A percentile compares a stretch with the other conserved stretches of the same genome.
Conservation (phyloP, 2,888 invertebrate genomes). For the Campaea margaritaria region DNA sequence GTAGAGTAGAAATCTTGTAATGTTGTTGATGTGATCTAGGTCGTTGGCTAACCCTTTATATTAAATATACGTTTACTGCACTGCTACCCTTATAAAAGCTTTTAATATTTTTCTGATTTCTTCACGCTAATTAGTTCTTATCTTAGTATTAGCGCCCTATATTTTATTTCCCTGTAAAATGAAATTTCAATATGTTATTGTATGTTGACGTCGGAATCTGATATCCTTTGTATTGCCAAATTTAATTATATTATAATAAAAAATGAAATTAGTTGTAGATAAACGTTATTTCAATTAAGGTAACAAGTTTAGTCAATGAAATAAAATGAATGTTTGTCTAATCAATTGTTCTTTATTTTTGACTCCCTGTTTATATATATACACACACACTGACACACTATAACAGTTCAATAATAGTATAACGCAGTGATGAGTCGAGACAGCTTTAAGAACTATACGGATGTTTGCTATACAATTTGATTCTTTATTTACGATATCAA, state of each 20-base stretch:
- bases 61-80: background rate
- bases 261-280: slow-evolving; percentile 24
- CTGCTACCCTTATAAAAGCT: background rate
- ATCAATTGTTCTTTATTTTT: slow-evolving; percentile 40
- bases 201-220: slow-evolving; percentile 1
- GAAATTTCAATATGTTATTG: background rate
- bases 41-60: background rate
- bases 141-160: too few species aligned
- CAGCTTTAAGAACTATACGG: too few species aligned
- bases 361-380: background rate
- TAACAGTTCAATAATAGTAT: too few species aligned
- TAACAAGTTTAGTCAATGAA: slow-evolving; percentile 53
- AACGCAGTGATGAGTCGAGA: too few species aligned
- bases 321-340: slow-evolving; percentile 55
- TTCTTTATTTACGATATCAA: too few species aligned
- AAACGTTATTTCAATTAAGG: slow-evolving; percentile 45
- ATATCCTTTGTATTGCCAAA: slow-evolving; percentile 7
- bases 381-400: background rate
- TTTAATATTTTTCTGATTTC: background rate
- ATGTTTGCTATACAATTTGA: too few species aligned
- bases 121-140: too few species aligned
- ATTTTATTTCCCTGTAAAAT: background rate
- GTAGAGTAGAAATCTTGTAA: background rate
- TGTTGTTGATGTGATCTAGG: slow-evolving; percentile 3
- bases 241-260: background rate